Base-by-base conservation (phyloP, 2,888 invertebrate genomes). In the Caenorhabditis angaria region DNA sequence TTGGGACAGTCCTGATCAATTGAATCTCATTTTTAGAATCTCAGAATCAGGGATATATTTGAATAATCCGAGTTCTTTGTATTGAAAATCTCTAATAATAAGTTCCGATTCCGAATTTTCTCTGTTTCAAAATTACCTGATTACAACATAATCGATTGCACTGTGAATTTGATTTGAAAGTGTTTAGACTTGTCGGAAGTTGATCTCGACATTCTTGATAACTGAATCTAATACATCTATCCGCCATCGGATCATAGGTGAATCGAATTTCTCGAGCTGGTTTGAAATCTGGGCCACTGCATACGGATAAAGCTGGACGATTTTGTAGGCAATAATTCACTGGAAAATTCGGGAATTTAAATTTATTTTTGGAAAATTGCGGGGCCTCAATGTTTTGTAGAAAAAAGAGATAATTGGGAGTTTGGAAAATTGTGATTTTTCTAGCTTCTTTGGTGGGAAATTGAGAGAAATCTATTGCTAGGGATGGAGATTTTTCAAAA, bases 61-160 rank as follows among this genome's bases (percentile, higher is more conserved):
- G n/a, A n/a, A n/a, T n/a, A n/a, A n/a, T n/a, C n/a, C n/a, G n/a
- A n/a, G n/a, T n/a, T n/a, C n/a, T n/a, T n/a, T n/a, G n/a, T n/a
- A n/a, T n/a, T n/a, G n/a, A n/a, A n/a, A n/a, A n/a, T n/a, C n/a
- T n/a, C n/a, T n/a, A n/a, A n/a, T n/a, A n/a, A n/a, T n/a, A n/a
- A n/a, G n/a, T n/a, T n/a, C n/a, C n/a, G n/a, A n/a, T n/a, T n/a
- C n/a, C n/a, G n/a, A n/a, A n/a, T n/a, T n/a, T n/a, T n/a, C n/a
- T n/a, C n/a, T n/a, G n/a, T n/a, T n/a, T n/a, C n/a, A n/a, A n/a
- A n/a, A n/a, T 62, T 62, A 69, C 73, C 62, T 78, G 79, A 63
- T 79, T 76, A 59, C 79, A 79, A 57, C 79, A 79, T 3, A 79
- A 59, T 14, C 72, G 57, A 32, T 61, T 73, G 48, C 79, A 79